These are phyloP conservation scores for Chaenogobius annularis DNA, from an alignment of 2,113 vertebrate genomes.

Conservation along the genomic window DNA sequence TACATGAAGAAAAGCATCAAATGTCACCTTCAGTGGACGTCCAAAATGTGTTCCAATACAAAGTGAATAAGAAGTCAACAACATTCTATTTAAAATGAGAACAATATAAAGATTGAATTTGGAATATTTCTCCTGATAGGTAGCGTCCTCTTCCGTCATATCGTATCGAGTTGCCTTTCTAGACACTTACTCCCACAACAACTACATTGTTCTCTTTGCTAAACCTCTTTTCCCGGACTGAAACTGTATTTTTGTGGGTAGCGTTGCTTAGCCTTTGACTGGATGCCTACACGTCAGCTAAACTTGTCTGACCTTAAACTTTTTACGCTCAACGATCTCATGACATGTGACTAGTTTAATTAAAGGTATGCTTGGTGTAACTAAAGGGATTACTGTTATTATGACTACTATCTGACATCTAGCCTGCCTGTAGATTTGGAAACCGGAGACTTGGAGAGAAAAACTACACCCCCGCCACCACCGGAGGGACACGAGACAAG, in stretches of 20 bases:
- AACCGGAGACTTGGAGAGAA: constrained; percentile 1
- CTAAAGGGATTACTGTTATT: constrained; percentile 13
- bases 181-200: neutral
- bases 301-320: neutral
- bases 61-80: too few species aligned
- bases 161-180: too few species aligned
- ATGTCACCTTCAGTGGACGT: too few species aligned
- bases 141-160: too few species aligned
- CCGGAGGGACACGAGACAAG: constrained; percentile 18
- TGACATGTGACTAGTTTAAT: constrained; percentile 7
- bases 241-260: neutral
- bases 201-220: neutral
- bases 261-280: neutral
- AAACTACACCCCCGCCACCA: constrained; percentile 22
- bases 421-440: constrained; percentile 6
- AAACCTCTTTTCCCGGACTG: neutral
- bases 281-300: neutral
- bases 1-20: too few species aligned
- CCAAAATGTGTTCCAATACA: neutral
- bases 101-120: too few species aligned
- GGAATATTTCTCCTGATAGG: too few species aligned
- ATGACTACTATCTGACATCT: constrained; percentile 10
- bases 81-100: too few species aligned
- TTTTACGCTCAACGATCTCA: neutral
- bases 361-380: neutral